A percentile compares a stretch with the other conserved stretches of the same genome.
phyloP scores from a whole-genome alignment of 2,797 vertebrate species.

The Tapirus indicus region DNA sequence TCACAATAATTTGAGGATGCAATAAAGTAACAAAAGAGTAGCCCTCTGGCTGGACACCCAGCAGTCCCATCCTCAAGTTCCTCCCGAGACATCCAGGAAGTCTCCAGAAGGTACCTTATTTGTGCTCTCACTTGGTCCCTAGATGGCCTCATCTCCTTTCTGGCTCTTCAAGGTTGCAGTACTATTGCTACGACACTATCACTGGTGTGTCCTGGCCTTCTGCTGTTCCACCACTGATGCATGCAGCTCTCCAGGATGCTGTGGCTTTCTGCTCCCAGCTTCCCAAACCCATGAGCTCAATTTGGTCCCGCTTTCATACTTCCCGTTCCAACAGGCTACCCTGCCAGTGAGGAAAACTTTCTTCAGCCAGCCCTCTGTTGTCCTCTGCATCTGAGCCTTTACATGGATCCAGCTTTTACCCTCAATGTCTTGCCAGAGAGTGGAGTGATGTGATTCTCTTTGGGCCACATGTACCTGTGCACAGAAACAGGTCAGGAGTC shows the following conservation, averaged over 20 bases:
- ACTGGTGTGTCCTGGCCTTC: not conserved
- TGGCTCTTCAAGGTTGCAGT: not conserved
- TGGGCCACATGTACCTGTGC: not conserved
- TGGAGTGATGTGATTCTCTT: not conserved
- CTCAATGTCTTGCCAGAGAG: not conserved
- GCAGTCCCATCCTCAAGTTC: not conserved
- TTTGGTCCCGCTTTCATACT: not conserved
- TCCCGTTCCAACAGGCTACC: not conserved
- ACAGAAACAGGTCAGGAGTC: not conserved
- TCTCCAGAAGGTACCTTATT: no score
- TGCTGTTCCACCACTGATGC: not conserved
- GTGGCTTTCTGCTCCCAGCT: not conserved
- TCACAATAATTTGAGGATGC: not conserved
- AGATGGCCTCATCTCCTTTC: not conserved
- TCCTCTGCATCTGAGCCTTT: not conserved
- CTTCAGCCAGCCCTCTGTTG: not conserved
- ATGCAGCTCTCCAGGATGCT: not conserved
- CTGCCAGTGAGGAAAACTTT: not conserved
- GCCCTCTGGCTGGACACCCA: not conserved
- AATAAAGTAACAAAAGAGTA: not conserved
- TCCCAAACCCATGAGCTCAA: not conserved
- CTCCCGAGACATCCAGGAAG: not conserved
- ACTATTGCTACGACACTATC: not conserved
- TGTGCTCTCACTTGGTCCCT: not conserved
- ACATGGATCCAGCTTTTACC: not conserved